Percentiles rank a stretch among this genome's conserved stretches.
Evolutionary conservation across 2,113 vertebrate species (phyloP).

Genomic region (Microcebus jonahi): DNA sequence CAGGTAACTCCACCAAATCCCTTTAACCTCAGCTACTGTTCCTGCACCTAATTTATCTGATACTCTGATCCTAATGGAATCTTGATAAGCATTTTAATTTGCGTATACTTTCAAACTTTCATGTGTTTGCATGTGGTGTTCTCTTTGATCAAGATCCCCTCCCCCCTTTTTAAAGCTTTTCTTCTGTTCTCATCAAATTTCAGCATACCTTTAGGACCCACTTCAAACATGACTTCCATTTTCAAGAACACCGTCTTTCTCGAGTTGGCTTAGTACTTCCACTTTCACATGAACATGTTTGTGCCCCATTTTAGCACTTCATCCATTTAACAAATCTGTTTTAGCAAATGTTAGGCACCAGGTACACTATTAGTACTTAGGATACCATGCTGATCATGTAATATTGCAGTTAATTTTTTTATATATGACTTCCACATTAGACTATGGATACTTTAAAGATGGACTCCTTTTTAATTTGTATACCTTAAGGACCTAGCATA

Average conservation of each 20-base stretch:
- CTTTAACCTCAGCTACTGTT: not conserved
- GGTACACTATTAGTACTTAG: not conserved
- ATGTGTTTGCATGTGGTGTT: not conserved
- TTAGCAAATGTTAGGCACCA: not conserved
- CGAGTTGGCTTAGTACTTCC: not conserved
- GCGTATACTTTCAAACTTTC: not conserved
- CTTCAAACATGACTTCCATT: not conserved
- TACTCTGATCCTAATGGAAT: not conserved
- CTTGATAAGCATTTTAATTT: conserved; percentile 10
- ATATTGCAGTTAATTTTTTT: not conserved
- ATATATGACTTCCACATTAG: not conserved
- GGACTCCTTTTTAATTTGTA: not conserved
- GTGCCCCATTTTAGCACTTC: not conserved
- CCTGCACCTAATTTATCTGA: not conserved
- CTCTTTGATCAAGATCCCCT: not conserved
- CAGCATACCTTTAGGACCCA: not conserved
- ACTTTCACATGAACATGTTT: not conserved
- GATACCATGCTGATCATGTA: not conserved
- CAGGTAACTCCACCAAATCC: not conserved
- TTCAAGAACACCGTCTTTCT: not conserved
- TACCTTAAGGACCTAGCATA: not conserved
- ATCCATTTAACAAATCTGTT: not conserved
- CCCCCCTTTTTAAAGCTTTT: not conserved
- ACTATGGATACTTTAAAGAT: not conserved
- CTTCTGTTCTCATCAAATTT: not conserved